Conservation (phyloP, 2,888 invertebrate species). For the Spilosoma lubricipeda region DNA sequence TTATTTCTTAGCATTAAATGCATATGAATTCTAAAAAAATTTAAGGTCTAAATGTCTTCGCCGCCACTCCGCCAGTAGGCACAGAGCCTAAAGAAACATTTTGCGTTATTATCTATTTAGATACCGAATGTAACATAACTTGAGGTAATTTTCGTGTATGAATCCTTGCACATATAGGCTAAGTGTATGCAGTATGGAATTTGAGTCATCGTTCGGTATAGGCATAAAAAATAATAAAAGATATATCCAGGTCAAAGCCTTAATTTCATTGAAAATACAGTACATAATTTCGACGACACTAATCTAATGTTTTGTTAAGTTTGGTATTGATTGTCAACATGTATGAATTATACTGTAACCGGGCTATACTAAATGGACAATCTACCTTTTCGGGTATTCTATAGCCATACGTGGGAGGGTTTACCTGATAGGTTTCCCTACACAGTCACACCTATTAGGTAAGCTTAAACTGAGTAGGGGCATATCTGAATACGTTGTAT, state of each 20-base stretch:
- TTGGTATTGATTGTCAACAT: not conserved
- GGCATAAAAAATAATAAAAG: not conserved
- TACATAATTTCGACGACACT: not conserved
- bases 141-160: not conserved
- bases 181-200: not conserved
- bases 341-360: not conserved
- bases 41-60: too few species aligned
- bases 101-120: not conserved
- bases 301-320: not conserved
- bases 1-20: too few species aligned
- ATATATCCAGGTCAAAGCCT: not conserved
- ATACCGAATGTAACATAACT: not conserved
- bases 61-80: too few species aligned
- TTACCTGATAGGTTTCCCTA: too few species aligned
- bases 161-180: not conserved
- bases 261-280: not conserved
- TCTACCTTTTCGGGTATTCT: too few species aligned
- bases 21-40: too few species aligned
- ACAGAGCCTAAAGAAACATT: not conserved
- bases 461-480: too few species aligned
- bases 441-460: too few species aligned
- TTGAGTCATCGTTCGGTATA: not conserved
- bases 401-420: too few species aligned
- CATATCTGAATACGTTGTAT: too few species aligned
- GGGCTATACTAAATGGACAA: too few species aligned